phyloP scores from a whole-genome alignment of 1,140 invertebrate species.

The Procambarus clarkii region DNA sequence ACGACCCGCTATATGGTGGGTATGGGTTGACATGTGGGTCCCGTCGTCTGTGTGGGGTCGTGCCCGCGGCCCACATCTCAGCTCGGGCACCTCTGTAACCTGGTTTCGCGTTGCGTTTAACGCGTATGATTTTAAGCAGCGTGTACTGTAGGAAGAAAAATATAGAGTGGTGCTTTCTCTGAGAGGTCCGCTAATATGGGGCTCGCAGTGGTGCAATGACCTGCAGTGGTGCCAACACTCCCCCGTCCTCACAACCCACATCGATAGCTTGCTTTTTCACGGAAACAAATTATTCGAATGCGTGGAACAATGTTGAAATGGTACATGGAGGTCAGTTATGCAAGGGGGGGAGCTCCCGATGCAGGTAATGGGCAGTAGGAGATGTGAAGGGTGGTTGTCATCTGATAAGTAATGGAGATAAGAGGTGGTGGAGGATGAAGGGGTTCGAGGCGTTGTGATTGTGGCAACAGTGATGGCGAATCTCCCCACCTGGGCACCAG shows the following conservation, averaged over 20 bases:
- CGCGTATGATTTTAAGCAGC: conserved; percentile 14
- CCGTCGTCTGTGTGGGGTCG: no score
- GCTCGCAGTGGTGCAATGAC: conserved; percentile 45
- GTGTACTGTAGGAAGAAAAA: conserved; percentile 37
- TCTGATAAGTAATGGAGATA: background rate
- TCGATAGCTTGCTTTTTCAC: background rate
- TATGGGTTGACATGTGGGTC: background rate
- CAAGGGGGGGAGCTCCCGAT: no score
- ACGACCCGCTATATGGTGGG: background rate
- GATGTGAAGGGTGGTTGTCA: background rate
- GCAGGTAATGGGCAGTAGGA: background rate
- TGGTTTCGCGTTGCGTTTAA: background rate
- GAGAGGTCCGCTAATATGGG: conserved; percentile 39
- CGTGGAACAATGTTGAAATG: no score
- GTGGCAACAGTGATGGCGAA: conserved; percentile 26
- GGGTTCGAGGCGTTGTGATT: background rate
- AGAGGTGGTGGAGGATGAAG: conserved; percentile 6
- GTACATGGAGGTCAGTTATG: no score
- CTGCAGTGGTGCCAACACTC: conserved; percentile 37
- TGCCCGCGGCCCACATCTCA: background rate
- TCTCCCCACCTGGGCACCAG: conserved; percentile 20
- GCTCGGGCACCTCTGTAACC: background rate
- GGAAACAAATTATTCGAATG: background rate
- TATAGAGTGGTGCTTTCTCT: conserved; percentile 58
- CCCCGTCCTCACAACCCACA: background rate